Base-by-base conservation (phyloP, 1,140 invertebrate genomes). In the Drosophila busckii region DNA sequence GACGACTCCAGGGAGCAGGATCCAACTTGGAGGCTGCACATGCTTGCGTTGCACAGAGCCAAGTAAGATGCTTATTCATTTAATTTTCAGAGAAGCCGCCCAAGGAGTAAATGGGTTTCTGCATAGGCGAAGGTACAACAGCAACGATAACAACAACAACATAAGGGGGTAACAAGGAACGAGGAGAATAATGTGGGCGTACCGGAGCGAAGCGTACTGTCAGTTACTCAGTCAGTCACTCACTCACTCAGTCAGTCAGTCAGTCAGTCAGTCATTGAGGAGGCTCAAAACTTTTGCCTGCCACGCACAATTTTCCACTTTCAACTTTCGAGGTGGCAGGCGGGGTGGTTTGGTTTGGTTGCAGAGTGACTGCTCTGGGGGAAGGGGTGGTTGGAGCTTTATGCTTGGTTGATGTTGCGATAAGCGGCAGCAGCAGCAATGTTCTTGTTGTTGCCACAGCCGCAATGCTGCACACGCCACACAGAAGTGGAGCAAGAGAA, bases 271-370 rank as follows among this genome's bases (percentile, higher is more conserved):
- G 16, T 52, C 45, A 25, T 29, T 10, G 34, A 26, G 32, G 34
- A 22, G 28, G 46, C 49, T 54, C 40, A 52, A 60, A 80, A 78
- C 69, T 78, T 78, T 80, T 80, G 75, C 64, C 75, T 80, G 73
- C 73, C 64, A 73, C 73, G 75, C 73, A 80, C 73, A 80, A 80
- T 82, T 80, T 80, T 80, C 73, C 75, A 80, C 75, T 82, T 80
- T 80, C 75, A 80, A 80, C 64, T 80, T 80, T 66, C 20, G 25
- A 20, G 49, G 12, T 8, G 29, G 44, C 13, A 13, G 6, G 3
- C 20, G 19, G 29, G 19, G 25, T 2, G 4, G 15, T 20, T 16
- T n/a, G 25, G 12, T 10, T 12, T 32, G 16, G 7, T 8, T 20
- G 41, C 6, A 22, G 26, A 38, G 16, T n/a, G n/a, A n/a, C n/a